Evolutionary conservation across 2,888 invertebrate species (phyloP).

Genomic region (Sepiola atlantica): DNA sequence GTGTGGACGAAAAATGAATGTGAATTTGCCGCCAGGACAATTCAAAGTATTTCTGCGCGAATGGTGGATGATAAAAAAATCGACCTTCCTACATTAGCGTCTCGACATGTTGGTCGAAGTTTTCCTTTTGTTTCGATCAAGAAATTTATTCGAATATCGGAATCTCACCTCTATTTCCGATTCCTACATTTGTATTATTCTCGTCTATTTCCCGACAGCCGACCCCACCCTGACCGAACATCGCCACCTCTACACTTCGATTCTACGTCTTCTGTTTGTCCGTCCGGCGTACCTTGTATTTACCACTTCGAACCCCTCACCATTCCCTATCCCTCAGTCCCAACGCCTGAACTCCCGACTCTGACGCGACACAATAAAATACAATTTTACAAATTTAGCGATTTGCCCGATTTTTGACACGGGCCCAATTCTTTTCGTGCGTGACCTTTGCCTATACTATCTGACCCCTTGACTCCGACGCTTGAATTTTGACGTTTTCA

Average conservation of each 20-base stretch:
- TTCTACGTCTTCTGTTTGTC: too few relatives aligned
- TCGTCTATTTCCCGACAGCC: not conserved
- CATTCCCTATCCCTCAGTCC: not conserved
- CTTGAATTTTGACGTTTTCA: constrained; percentile 6
- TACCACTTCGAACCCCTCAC: too few relatives aligned
- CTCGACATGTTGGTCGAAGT: too few relatives aligned
- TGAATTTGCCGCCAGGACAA: too few relatives aligned
- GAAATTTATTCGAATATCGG: not conserved
- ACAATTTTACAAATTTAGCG: constrained; percentile 32
- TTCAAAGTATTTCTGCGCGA: too few relatives aligned
- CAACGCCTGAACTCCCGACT: not conserved
- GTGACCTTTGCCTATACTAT: not conserved
- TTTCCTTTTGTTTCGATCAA: too few relatives aligned
- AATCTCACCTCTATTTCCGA: not conserved
- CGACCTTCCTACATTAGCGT: too few relatives aligned
- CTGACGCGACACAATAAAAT: constrained; percentile 32
- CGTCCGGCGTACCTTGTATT: too few relatives aligned
- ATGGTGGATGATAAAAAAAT: too few relatives aligned
- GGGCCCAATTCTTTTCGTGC: constrained; percentile 8
- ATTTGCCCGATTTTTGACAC: constrained; percentile 32
- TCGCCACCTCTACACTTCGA: too few relatives aligned
- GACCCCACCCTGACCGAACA: not conserved
- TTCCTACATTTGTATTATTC: not conserved
- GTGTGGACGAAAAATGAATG: too few relatives aligned
- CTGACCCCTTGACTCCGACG: not conserved